Evolutionary conservation across 2,113 vertebrate genomes (phyloP).

Genomic region (Ellobius talpinus): DNA sequence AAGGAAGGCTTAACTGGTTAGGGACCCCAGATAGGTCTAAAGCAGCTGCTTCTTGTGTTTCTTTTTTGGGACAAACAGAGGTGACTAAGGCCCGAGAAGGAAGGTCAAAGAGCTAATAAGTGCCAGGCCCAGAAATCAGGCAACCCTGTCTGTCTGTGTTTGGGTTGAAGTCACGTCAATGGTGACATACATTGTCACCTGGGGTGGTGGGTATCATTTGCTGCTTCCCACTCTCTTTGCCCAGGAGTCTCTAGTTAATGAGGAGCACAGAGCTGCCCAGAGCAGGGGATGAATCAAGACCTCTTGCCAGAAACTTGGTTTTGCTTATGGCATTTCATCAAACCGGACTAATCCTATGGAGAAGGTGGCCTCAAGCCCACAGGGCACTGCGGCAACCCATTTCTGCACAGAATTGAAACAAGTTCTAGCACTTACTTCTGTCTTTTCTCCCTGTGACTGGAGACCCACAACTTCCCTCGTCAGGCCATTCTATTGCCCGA

Average conservation of each 20-base stretch:
- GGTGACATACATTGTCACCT: background rate
- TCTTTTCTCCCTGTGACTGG: background rate
- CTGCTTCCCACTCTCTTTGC: background rate
- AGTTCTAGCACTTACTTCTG: background rate
- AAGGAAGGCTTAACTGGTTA: background rate
- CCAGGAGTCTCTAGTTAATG: background rate
- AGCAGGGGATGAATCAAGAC: background rate
- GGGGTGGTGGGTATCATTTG: background rate
- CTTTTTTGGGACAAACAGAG: background rate
- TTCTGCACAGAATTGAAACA: conserved; percentile 28
- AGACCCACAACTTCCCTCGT: background rate
- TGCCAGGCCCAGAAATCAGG: background rate
- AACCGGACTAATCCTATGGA: background rate
- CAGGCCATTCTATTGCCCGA: background rate
- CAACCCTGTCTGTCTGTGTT: background rate
- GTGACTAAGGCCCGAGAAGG: conserved; percentile 1
- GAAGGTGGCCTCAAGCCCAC: background rate
- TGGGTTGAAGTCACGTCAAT: background rate
- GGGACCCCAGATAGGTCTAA: background rate
- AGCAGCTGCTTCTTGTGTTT: background rate
- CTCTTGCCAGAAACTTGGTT: background rate
- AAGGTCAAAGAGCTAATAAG: conserved; percentile 3
- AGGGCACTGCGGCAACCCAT: background rate
- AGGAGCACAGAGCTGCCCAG: background rate
- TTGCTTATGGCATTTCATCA: background rate